phyloP scores from a whole-genome alignment of 1,140 invertebrate species.

The Thaumatotibia leucotreta region DNA sequence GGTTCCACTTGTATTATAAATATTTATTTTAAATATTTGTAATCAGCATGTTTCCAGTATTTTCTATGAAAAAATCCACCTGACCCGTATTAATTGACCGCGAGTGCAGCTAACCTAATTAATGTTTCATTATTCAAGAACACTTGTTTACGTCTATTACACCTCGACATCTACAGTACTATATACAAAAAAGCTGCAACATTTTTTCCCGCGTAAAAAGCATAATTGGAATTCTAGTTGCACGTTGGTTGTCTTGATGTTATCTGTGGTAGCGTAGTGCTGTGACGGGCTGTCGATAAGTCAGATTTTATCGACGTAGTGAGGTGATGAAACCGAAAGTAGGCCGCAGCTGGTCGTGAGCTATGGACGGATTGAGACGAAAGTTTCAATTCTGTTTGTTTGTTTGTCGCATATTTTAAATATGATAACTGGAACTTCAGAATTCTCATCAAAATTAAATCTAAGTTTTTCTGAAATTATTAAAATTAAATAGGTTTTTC shows the following conservation, averaged over 20 bases:
- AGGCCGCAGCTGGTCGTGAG: neutral
- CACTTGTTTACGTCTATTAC: neutral
- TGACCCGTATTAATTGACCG: too few species aligned
- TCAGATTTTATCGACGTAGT: neutral
- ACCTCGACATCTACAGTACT: neutral
- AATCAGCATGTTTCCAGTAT: too few species aligned
- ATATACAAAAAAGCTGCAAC: neutral
- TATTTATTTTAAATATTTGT: too few species aligned
- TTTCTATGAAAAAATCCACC: too few species aligned
- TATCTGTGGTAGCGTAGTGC: conserved; percentile 2
- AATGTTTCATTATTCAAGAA: neutral
- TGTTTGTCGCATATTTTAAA: too few species aligned
- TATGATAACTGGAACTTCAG: too few species aligned
- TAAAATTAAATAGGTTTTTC: too few species aligned
- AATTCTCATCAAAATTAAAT: too few species aligned
- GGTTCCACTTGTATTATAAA: too few species aligned
- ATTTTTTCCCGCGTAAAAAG: conserved; percentile 1
- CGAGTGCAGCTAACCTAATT: neutral
- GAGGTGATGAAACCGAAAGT: conserved; percentile 11
- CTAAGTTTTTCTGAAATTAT: too few species aligned
- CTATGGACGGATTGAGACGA: neutral
- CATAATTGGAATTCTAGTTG: conserved; percentile 5
- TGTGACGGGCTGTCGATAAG: conserved; percentile 2
- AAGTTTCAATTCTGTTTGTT: too few species aligned
- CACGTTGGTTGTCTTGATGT: conserved; percentile 3